phyloP scores from a whole-genome alignment of 2,113 vertebrate genomes.

The Mormyrus iriodes region DNA sequence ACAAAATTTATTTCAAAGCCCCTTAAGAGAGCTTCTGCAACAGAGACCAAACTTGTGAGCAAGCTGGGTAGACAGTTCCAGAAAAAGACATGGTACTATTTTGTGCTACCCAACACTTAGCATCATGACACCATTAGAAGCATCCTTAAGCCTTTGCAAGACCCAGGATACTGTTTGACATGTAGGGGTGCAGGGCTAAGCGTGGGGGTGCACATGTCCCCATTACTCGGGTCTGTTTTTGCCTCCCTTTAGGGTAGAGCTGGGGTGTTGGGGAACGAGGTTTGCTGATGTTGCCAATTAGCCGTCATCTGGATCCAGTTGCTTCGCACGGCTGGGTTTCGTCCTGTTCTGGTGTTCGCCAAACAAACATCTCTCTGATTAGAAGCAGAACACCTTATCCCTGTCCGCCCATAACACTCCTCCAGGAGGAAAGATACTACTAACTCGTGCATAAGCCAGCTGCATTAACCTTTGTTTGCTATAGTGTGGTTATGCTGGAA shows the following conservation, averaged over 20 bases:
- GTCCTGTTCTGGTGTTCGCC: background rate
- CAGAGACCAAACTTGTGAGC: background rate
- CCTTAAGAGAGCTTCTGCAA: background rate
- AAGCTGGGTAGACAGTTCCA: background rate
- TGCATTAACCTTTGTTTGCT: conserved; percentile 10
- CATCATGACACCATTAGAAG: background rate
- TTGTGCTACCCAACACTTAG: background rate
- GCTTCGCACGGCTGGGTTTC: conserved; percentile 12
- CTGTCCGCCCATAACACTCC: background rate
- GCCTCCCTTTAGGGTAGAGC: background rate
- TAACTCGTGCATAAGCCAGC: background rate
- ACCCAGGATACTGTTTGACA: background rate
- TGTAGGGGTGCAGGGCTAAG: background rate
- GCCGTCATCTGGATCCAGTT: conserved; percentile 23
- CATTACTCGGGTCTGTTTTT: background rate
- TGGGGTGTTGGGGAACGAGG: background rate
- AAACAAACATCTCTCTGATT: conserved; percentile 26
- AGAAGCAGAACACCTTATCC: conserved; percentile 17
- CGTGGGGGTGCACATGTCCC: background rate
- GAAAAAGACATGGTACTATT: background rate
- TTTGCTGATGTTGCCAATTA: conserved; percentile 17
- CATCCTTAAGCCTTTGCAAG: background rate
- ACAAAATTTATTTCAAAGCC: background rate
- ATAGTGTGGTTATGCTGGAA: background rate
- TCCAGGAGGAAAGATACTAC: background rate